These are phyloP conservation scores for Hoplodrina blanda DNA, from an alignment of 2,888 invertebrate genomes.

Conservation along the genomic window DNA sequence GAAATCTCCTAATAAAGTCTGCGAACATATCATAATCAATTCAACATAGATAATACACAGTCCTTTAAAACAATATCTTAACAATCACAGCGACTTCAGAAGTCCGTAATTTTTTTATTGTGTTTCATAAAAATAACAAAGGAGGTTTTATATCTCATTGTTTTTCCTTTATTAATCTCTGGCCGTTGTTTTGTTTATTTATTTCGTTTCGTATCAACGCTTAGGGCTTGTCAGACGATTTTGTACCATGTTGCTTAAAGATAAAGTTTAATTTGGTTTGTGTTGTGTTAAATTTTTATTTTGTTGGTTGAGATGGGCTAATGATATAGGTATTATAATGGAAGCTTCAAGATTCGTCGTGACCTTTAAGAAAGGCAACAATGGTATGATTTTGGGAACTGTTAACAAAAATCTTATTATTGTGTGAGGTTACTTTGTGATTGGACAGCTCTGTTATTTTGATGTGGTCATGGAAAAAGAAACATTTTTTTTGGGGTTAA, in stretches of 20 bases:
- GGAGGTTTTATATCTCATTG: conserved; percentile 60
- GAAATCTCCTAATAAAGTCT: not conserved
- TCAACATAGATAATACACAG: conserved; percentile 9
- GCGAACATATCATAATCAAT: conserved; percentile 3
- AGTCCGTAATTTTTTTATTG: conserved; percentile 61
- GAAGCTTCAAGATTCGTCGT: conserved; percentile 26
- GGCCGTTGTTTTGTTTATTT: conserved; percentile 55
- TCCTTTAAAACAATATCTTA: conserved; percentile 42
- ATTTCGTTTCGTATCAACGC: conserved; percentile 47
- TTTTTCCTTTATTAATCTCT: conserved; percentile 64
- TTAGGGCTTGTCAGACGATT: conserved; percentile 19
- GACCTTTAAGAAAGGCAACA: conserved; percentile 40
- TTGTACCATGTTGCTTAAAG: rapidly evolving
- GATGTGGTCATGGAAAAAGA: not conserved
- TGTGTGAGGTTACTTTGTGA: not conserved
- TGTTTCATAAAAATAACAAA: conserved; percentile 63
- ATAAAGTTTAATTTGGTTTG: conserved; percentile 17
- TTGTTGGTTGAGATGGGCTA: conserved; percentile 25
- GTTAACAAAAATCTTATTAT: conserved; percentile 4
- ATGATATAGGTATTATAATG: conserved; percentile 28
- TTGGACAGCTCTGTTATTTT: not conserved
- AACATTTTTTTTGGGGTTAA: not conserved
- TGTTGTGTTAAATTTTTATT: conserved; percentile 5
- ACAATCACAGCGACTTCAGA: conserved; percentile 37
- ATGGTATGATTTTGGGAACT: conserved; percentile 23